These are phyloP conservation scores for Ellobium chinense DNA, from an alignment of 2,888 invertebrate genomes.

Conservation along the genomic window DNA sequence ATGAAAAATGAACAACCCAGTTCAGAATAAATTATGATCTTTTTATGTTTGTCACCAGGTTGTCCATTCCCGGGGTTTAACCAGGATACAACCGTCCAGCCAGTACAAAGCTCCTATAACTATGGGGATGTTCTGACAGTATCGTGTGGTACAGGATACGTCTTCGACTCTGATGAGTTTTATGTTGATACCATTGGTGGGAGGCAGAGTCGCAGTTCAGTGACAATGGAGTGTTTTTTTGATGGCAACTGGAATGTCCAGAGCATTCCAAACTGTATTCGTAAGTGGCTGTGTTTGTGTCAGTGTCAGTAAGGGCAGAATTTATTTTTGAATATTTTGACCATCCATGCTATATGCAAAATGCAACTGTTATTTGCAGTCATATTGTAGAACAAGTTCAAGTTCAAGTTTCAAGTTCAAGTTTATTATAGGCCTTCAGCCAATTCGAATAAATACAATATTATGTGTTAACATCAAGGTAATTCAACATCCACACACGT, in stretches of 20 bases:
- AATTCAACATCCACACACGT: no score
- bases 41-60: constrained; percentile 42
- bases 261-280: constrained; percentile 53
- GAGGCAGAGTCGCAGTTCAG: constrained; percentile 8
- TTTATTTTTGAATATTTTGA: no score
- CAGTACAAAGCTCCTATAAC: constrained; percentile 20
- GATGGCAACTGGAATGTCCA: constrained; percentile 57
- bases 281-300: constrained; percentile 43
- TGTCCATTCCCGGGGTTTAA: constrained; percentile 50
- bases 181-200: constrained; percentile 15
- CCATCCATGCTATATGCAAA: no score
- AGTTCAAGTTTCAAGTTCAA: no score
- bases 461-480: no score
- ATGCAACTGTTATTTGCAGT: no score
- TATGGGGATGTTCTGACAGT: constrained; percentile 49
- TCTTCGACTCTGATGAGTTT: constrained; percentile 52
- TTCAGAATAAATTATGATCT: no score
- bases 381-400: no score
- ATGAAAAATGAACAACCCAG: not conserved
- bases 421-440: no score
- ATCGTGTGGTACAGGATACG: constrained; percentile 52
- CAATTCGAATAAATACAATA: no score
- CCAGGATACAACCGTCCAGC: constrained; percentile 31
- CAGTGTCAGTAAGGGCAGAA: no score
- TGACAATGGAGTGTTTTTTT: constrained; percentile 54